phyloP scores from a whole-genome alignment of 2,113 vertebrate species.

The Varanus salvator region DNA sequence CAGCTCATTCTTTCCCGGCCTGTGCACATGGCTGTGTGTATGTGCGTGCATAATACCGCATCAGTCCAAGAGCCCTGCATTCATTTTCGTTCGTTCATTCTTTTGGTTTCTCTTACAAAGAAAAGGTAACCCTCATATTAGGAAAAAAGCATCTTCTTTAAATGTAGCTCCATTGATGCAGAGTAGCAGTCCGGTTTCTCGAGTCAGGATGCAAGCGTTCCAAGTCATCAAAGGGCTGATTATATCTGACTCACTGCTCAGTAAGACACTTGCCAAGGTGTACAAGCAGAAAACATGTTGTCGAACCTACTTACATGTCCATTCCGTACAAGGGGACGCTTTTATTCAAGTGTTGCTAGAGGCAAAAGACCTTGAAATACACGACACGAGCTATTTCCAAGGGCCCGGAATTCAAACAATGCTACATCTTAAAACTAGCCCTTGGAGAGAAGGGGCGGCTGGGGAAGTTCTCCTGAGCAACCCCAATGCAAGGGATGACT shows the following conservation, averaged over 20 bases:
- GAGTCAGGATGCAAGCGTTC: not conserved
- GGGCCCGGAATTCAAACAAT: slow-evolving; percentile 28
- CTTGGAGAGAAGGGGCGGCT: not conserved
- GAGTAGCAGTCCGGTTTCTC: not conserved
- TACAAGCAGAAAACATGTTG: slow-evolving; percentile 16
- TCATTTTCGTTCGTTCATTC: slow-evolving; percentile 39
- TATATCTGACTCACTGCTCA: slow-evolving; percentile 40
- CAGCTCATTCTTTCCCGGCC: not conserved
- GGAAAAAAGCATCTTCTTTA: not conserved
- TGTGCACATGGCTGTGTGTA: not conserved
- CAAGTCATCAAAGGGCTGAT: slow-evolving; percentile 11
- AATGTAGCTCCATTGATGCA: not conserved
- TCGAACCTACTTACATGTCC: slow-evolving; percentile 7
- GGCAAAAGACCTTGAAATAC: not conserved
- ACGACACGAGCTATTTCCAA: not conserved
- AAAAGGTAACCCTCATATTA: not conserved
- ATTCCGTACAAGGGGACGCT: not conserved
- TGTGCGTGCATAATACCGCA: not conserved
- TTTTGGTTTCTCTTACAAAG: not conserved
- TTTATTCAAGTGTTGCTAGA: not conserved
- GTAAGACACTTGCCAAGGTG: slow-evolving; percentile 18
- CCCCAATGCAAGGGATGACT: too few relatives aligned
- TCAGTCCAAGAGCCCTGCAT: not conserved
- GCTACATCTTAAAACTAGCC: slow-evolving; percentile 1
- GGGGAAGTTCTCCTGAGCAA: not conserved